A percentile compares a stretch with the other conserved stretches of the same genome.
These are phyloP conservation scores for Drosophila biarmipes DNA, from an alignment of 1,140 invertebrate genomes.

Conservation along the genomic window DNA sequence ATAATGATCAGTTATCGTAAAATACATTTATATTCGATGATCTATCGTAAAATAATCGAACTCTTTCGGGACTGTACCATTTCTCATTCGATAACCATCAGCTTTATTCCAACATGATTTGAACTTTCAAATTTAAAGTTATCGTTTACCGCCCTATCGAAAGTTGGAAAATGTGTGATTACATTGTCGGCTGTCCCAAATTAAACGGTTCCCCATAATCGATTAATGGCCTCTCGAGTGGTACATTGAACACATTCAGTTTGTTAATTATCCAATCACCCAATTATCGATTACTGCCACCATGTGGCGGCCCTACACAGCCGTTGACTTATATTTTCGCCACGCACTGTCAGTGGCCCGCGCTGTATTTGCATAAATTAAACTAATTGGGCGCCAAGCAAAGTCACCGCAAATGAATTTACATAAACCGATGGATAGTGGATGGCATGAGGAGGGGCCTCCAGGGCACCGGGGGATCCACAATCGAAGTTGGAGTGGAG, in stretches of 20 bases:
- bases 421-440: conserved; percentile 41
- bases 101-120: background rate
- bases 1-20: too few species aligned
- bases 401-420: conserved; percentile 49
- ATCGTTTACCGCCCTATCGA: background rate
- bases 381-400: conserved; percentile 53
- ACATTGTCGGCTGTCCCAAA: background rate
- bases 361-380: conserved; percentile 49
- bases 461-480: conserved; percentile 15
- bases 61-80: background rate
- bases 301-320: background rate
- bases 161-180: background rate
- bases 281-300: background rate
- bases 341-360: conserved; percentile 36
- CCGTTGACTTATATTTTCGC: conserved; percentile 17
- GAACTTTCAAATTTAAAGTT: background rate
- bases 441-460: conserved; percentile 1
- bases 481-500: conserved; percentile 24
- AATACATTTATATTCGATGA: too few species aligned
- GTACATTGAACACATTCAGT: background rate
- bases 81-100: background rate
- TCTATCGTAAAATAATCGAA: background rate
- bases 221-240: background rate
- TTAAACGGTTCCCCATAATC: background rate
- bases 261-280: background rate